Conservation (phyloP, 2,113 vertebrate genomes). For the Tretioscincus oriximinensis region DNA sequence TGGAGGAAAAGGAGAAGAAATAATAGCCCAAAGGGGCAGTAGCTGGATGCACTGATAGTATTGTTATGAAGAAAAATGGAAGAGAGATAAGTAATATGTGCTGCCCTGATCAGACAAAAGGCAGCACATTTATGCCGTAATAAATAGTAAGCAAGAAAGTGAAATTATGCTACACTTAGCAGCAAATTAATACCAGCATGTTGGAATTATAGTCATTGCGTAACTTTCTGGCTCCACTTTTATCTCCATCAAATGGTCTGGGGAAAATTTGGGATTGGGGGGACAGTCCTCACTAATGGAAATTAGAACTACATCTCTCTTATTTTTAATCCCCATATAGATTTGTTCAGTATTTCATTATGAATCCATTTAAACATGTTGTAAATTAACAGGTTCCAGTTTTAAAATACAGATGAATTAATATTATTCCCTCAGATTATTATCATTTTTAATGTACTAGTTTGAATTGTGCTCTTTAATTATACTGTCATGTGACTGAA, state of each 20-base stretch:
- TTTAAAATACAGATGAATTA: not conserved
- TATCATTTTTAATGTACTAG: not conserved
- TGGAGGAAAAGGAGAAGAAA: too few relatives aligned
- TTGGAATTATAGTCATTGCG: not conserved
- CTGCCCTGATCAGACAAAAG: too few relatives aligned
- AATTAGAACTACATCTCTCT: not conserved
- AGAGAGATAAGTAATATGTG: too few relatives aligned
- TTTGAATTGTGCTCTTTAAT: not conserved
- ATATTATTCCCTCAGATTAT: too few relatives aligned
- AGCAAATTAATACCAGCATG: not conserved
- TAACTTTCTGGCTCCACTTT: not conserved
- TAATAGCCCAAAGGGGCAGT: too few relatives aligned
- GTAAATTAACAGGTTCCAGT: not conserved
- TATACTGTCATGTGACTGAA: not conserved
- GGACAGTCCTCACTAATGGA: not conserved
- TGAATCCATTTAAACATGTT: not conserved
- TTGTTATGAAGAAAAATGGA: too few relatives aligned
- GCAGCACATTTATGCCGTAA: too few relatives aligned
- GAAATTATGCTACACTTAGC: not conserved
- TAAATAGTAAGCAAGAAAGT: too few relatives aligned
- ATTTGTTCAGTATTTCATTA: not conserved
- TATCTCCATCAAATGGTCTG: not conserved
- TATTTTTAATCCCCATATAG: not conserved
- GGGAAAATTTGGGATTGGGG: too few relatives aligned
- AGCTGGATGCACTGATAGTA: too few relatives aligned